Conservation (phyloP, 2,113 vertebrate genomes). For the Rhinolophus ferrumequinum region DNA sequence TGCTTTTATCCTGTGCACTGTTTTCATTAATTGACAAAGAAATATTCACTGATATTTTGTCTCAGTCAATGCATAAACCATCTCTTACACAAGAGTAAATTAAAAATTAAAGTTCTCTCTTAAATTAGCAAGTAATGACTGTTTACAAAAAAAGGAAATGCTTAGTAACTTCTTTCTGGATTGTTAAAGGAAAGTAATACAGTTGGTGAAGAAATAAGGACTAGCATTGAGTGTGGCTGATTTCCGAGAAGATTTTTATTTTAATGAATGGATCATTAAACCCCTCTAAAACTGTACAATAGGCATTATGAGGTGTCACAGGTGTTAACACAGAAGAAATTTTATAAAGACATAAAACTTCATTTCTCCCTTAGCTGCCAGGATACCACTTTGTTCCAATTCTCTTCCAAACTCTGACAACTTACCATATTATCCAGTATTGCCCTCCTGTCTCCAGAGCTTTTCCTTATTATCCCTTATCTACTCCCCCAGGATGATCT, state of each 20-base stretch:
- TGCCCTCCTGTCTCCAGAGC: not conserved
- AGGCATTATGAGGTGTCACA: not conserved
- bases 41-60: constrained; percentile 51
- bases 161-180: constrained; percentile 38
- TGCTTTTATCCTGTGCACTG: constrained; percentile 65
- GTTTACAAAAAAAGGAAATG: constrained; percentile 58
- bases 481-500: not conserved
- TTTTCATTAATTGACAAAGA: constrained; percentile 71
- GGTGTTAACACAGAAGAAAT: not conserved
- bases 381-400: not conserved
- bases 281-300: not conserved
- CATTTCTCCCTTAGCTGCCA: not conserved
- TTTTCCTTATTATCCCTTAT: not conserved
- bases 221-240: not conserved
- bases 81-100: constrained; percentile 65
- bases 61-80: constrained; percentile 51
- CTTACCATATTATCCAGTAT: not conserved
- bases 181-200: constrained; percentile 48
- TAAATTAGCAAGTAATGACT: constrained; percentile 69
- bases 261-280: constrained; percentile 52
- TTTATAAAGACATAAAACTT: constrained; percentile 26
- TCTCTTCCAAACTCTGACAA: constrained; percentile 25
- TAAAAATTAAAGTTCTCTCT: constrained; percentile 66
- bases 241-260: constrained; percentile 6
- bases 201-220: constrained; percentile 17